Evolutionary conservation across 2,888 invertebrate genomes (phyloP).

Genomic region (Melipona beecheii): DNA sequence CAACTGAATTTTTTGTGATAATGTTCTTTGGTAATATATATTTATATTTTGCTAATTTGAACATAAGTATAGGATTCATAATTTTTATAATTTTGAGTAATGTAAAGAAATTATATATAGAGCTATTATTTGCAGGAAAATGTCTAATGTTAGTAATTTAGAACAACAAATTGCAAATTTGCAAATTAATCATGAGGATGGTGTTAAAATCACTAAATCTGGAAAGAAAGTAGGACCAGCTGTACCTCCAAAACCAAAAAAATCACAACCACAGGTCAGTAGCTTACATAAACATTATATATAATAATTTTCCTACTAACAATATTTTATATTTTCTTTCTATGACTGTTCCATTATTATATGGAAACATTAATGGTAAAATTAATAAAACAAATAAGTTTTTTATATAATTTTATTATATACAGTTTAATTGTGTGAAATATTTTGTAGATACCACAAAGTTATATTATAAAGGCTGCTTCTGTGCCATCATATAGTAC

Average conservation of each 20-base stretch:
- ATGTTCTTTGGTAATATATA: neutral
- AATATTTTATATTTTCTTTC: slow-evolving; percentile 22
- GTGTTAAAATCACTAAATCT: slow-evolving; percentile 79
- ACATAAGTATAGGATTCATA: neutral
- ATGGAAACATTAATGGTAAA: slow-evolving; percentile 51
- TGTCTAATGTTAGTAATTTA: slow-evolving; percentile 87
- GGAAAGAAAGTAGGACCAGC: slow-evolving; percentile 90
- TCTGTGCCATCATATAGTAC: slow-evolving; percentile 91
- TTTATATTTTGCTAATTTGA: neutral
- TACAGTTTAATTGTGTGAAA: neutral
- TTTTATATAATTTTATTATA: neutral
- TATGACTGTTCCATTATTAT: slow-evolving; percentile 46
- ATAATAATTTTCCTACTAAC: slow-evolving; percentile 16
- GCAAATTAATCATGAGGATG: slow-evolving; percentile 86
- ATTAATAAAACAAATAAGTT: neutral
- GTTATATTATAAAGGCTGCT: slow-evolving; percentile 89
- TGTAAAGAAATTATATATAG: neutral
- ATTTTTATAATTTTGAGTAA: neutral
- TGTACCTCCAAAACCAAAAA: slow-evolving; percentile 92
- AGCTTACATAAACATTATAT: neutral
- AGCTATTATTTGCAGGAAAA: slow-evolving; percentile 63
- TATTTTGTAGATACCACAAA: slow-evolving; percentile 89
- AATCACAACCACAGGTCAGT: slow-evolving; percentile 86
- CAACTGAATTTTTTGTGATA: slow-evolving; percentile 39
- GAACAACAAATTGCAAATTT: slow-evolving; percentile 90